Percentiles rank a stretch among this genome's conserved stretches.
phyloP scores from a whole-genome alignment of 2,888 invertebrate species.

The Cantharis flavilabris region DNA sequence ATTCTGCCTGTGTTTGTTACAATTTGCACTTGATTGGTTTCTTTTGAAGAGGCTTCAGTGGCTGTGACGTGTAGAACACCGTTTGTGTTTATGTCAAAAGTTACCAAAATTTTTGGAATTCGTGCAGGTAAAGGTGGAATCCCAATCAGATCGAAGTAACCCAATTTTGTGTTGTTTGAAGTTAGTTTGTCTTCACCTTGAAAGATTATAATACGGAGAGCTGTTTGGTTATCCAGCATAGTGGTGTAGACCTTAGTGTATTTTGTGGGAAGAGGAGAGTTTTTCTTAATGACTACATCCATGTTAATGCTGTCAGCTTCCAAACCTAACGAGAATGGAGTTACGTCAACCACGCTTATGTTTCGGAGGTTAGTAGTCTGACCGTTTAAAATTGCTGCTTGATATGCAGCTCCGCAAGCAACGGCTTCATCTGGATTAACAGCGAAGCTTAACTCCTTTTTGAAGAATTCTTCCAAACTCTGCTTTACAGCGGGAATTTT shows the following conservation, averaged over 20 bases:
- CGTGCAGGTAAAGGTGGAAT: slow-evolving; percentile 20
- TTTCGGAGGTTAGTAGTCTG: background rate
- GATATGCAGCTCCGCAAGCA: slow-evolving; percentile 27
- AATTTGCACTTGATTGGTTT: slow-evolving; percentile 6
- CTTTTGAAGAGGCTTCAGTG: slow-evolving; percentile 11
- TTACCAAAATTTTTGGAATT: slow-evolving; percentile 16
- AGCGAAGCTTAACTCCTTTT: slow-evolving; percentile 21
- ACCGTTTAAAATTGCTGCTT: slow-evolving; percentile 28
- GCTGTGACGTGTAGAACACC: slow-evolving; percentile 28
- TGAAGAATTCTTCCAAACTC: slow-evolving; percentile 17
- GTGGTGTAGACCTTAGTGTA: slow-evolving; percentile 23
- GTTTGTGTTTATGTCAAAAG: slow-evolving; percentile 24
- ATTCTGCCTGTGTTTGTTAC: slow-evolving; percentile 9
- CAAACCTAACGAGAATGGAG: slow-evolving; percentile 27
- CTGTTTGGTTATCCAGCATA: slow-evolving; percentile 17
- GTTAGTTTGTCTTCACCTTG: slow-evolving; percentile 27
- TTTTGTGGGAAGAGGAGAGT: slow-evolving; percentile 19
- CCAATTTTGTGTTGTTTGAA: slow-evolving; percentile 22
- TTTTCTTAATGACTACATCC: slow-evolving; percentile 25
- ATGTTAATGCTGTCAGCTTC: slow-evolving; percentile 22
- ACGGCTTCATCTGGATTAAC: slow-evolving; percentile 31
- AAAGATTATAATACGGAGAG: slow-evolving; percentile 24
- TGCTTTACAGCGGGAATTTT: slow-evolving; percentile 20
- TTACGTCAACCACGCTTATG: slow-evolving; percentile 22
- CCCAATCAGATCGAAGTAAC: slow-evolving; percentile 23